Evolutionary conservation across 2,797 vertebrate genomes (phyloP).

Genomic region (Babyrousa celebensis): DNA sequence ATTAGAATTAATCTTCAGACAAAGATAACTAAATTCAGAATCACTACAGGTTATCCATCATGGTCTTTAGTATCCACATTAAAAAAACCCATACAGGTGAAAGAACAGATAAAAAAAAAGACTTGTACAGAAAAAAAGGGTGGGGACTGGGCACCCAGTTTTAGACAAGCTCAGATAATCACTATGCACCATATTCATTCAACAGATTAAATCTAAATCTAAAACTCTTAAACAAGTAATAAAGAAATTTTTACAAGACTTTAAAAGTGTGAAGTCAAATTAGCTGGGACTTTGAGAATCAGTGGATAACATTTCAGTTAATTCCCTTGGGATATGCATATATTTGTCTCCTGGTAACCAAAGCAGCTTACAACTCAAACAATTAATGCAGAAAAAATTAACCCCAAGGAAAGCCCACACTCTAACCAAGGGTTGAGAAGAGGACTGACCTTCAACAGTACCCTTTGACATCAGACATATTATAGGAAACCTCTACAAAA

Average conservation of each 20-base stretch:
- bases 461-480: background rate
- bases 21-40: background rate
- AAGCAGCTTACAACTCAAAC: background rate
- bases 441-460: background rate
- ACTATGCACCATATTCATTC: background rate
- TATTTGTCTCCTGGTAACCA: background rate
- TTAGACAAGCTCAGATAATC: background rate
- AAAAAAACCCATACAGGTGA: background rate
- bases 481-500: background rate
- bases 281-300: background rate
- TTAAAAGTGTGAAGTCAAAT: background rate
- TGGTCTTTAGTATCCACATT: background rate
- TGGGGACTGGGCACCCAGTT: background rate
- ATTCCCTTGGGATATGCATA: background rate
- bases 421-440: background rate
- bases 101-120: background rate
- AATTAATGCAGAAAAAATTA: background rate
- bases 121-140: background rate
- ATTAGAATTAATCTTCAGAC: slow-evolving; percentile 22
- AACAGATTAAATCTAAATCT: background rate
- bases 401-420: background rate
- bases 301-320: background rate
- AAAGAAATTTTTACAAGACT: background rate
- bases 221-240: background rate
- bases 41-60: background rate